Evolutionary conservation across 2,888 invertebrate species (phyloP).

Genomic region (Hypolimnas misippus): DNA sequence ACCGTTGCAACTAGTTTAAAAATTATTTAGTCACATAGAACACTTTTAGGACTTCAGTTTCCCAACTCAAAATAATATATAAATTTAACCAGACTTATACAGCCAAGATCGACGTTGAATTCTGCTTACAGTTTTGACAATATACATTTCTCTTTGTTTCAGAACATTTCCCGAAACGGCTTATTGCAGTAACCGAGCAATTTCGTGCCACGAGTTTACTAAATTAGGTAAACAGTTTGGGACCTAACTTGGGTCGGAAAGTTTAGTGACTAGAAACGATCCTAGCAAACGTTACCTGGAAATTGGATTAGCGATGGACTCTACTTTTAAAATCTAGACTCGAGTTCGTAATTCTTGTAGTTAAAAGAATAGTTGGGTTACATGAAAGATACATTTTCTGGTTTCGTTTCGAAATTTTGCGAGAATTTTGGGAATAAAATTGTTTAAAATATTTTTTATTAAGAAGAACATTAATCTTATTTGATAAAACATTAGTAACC

Average conservation of each 20-base stretch:
- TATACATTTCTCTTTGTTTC: slow-evolving; percentile 31
- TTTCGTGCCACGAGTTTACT: slow-evolving; percentile 23
- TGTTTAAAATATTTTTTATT: too few species aligned
- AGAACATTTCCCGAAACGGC: slow-evolving; percentile 37
- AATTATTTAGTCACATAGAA: too few species aligned
- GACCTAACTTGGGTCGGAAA: slow-evolving; percentile 9
- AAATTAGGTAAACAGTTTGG: slow-evolving; percentile 25
- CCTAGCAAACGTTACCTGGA: slow-evolving; percentile 15
- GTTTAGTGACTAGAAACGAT: slow-evolving; percentile 10
- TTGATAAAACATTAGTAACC: too few species aligned
- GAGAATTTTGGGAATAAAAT: neutral
- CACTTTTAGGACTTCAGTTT: too few species aligned
- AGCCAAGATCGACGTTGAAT: neutral
- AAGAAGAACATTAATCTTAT: too few species aligned
- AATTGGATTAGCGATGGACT: slow-evolving; percentile 21
- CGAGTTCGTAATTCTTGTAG: slow-evolving; percentile 7
- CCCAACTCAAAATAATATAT: neutral
- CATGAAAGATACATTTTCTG: neutral
- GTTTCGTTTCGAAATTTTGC: neutral
- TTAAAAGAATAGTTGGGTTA: neutral
- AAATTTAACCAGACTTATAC: neutral
- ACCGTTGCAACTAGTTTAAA: too few species aligned
- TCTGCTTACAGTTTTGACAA: slow-evolving; percentile 10
- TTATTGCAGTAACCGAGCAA: slow-evolving; percentile 25
- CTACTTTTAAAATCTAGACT: slow-evolving; percentile 16